Conservation (phyloP, 2,888 invertebrate genomes). For the Stenolophus ochropezus region DNA sequence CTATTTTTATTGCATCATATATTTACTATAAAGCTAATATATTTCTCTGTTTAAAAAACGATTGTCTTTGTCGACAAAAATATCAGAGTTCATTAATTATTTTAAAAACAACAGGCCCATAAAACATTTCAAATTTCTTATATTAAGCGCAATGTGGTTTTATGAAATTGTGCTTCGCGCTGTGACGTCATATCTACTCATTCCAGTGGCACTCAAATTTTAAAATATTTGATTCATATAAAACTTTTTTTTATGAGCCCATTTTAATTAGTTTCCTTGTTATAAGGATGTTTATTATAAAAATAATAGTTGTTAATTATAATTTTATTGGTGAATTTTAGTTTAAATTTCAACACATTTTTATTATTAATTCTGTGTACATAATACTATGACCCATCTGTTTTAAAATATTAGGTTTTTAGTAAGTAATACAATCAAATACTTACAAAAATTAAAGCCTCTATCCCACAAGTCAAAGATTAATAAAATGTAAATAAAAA, state of each 20-base stretch:
- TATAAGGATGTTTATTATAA: constrained; percentile 10
- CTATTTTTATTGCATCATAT: constrained; percentile 22
- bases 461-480: constrained; percentile 51
- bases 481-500: constrained; percentile 19
- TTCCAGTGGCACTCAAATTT: too few relatives aligned
- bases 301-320: constrained; percentile 12
- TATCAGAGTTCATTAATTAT: not conserved
- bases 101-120: not conserved
- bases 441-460: constrained; percentile 57
- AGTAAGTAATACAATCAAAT: constrained; percentile 27
- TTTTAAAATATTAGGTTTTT: constrained; percentile 40
- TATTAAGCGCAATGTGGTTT: too few relatives aligned
- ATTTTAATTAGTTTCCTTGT: not conserved
- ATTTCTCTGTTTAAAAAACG: not conserved
- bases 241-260: too few relatives aligned
- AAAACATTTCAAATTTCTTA: too few relatives aligned
- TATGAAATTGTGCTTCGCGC: too few relatives aligned
- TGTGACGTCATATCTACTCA: too few relatives aligned
- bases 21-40: not conserved
- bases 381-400: constrained; percentile 58
- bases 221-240: too few relatives aligned
- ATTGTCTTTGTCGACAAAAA: constrained; percentile 22
- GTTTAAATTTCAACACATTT: constrained; percentile 5
- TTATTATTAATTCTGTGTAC: constrained; percentile 39
- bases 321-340: not conserved